Conservation (phyloP, 2,113 vertebrate genomes). For the Perca fluviatilis region DNA sequence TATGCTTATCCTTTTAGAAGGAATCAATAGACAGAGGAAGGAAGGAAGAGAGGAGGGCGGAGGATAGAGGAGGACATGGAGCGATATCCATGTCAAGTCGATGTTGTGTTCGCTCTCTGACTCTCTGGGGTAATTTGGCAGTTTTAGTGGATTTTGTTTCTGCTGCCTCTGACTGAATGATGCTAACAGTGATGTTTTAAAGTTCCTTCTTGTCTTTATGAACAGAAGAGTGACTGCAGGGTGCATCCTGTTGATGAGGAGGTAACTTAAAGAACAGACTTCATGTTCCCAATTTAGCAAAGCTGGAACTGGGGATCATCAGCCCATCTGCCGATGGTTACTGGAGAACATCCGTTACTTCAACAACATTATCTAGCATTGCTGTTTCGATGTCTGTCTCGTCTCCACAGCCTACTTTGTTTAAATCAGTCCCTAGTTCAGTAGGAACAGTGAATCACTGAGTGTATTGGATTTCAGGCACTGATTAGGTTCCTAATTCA, state of each 20-base stretch:
- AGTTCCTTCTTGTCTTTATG: conserved; percentile 51
- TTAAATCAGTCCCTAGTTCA: background rate
- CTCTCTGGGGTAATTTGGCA: conserved; percentile 64
- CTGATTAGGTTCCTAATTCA: conserved; percentile 23
- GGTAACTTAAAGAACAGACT: conserved; percentile 70
- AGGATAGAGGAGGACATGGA: conserved; percentile 47
- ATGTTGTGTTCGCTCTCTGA: conserved; percentile 48
- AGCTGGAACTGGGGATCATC: conserved; percentile 60
- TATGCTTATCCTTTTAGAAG: conserved; percentile 66
- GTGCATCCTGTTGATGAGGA: conserved; percentile 77
- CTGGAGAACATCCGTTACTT: conserved; percentile 56
- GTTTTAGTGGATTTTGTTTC: conserved; percentile 59
- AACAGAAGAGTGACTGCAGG: conserved; percentile 74
- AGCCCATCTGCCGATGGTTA: conserved; percentile 68
- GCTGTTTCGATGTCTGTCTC: conserved; percentile 9
- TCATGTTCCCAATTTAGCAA: conserved; percentile 73
- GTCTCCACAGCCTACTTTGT: background rate
- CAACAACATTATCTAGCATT: conserved; percentile 38
- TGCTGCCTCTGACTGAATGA: conserved; percentile 55
- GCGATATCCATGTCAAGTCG: conserved; percentile 63
- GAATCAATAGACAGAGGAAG: conserved; percentile 62
- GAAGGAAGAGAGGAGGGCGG: conserved; percentile 25
- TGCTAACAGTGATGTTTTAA: conserved; percentile 56
- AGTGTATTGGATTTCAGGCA: conserved; percentile 30
- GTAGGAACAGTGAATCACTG: conserved; percentile 24